These are phyloP conservation scores for Latrodectus elegans DNA, from an alignment of 2,888 invertebrate species.

Conservation along the genomic window DNA sequence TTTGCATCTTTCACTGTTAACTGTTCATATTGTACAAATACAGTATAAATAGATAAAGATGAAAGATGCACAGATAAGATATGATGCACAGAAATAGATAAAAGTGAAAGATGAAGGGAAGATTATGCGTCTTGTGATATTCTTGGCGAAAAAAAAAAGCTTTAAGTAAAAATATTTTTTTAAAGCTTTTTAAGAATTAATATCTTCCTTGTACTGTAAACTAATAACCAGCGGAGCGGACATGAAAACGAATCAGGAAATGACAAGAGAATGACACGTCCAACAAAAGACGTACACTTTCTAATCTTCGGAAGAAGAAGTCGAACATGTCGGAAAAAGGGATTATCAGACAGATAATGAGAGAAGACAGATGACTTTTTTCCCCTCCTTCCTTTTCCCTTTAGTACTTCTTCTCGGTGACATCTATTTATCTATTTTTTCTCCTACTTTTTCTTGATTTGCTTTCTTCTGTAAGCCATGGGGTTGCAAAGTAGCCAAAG, in stretches of 20 bases:
- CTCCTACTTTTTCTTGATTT: background rate
- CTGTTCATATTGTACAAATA: too few relatives aligned
- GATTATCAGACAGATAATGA: slow-evolving; percentile 67
- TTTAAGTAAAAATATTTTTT: too few relatives aligned
- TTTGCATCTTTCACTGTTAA: too few relatives aligned
- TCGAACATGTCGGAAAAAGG: slow-evolving; percentile 43
- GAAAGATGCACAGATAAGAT: too few relatives aligned
- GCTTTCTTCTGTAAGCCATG: background rate
- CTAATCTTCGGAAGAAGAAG: slow-evolving; percentile 23
- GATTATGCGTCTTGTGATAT: too few relatives aligned
- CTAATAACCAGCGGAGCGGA: slow-evolving; percentile 6
- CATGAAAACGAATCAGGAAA: background rate
- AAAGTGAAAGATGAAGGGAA: too few relatives aligned
- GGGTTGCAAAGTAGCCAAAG: slow-evolving; percentile 15
- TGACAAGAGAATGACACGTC: slow-evolving; percentile 35
- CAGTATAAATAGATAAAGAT: too few relatives aligned
- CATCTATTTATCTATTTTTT: slow-evolving; percentile 19
- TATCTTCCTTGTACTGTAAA: background rate
- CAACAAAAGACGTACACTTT: slow-evolving; percentile 26
- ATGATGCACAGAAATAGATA: too few relatives aligned
- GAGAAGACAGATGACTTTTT: slow-evolving; percentile 57
- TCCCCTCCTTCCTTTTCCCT: background rate
- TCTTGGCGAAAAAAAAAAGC: background rate
- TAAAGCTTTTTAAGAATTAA: background rate
- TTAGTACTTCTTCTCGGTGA: slow-evolving; percentile 11